Percentiles rank a stretch among this genome's conserved stretches.
phyloP scores from a whole-genome alignment of 2,888 invertebrate genomes.

The Pharmacophagus antenor region DNA sequence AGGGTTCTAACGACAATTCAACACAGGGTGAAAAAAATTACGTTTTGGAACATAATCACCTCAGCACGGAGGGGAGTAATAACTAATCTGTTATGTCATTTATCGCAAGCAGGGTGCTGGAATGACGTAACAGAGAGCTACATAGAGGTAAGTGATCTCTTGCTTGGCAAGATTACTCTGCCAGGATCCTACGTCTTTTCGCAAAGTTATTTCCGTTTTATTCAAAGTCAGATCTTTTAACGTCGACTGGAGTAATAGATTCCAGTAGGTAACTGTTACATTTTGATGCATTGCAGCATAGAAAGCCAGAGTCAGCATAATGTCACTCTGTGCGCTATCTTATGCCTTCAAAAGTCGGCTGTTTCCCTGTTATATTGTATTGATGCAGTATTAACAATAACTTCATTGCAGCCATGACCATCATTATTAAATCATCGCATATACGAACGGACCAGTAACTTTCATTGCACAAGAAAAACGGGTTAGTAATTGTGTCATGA shows the following conservation, averaged over 20 bases:
- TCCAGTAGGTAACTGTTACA: background rate
- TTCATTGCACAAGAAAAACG: too few species aligned
- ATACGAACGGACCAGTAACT: too few species aligned
- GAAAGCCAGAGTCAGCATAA: background rate
- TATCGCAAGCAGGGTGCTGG: background rate
- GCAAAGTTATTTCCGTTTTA: background rate
- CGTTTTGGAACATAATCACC: constrained; percentile 33
- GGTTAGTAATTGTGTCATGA: too few species aligned
- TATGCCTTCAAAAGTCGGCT: too few species aligned
- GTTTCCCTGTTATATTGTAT: too few species aligned
- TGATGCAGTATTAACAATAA: too few species aligned
- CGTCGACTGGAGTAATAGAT: too few species aligned
- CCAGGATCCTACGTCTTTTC: background rate
- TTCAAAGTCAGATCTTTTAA: background rate
- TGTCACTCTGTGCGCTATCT: background rate
- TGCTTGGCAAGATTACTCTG: background rate
- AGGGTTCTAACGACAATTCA: constrained; percentile 32
- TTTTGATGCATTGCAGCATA: background rate
- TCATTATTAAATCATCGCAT: too few species aligned
- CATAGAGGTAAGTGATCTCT: background rate
- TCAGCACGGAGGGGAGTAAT: constrained; percentile 15
- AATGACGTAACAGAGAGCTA: background rate
- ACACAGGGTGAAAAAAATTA: constrained; percentile 34
- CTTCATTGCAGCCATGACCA: too few species aligned
- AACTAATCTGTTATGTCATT: background rate